Evolutionary conservation across 2,888 invertebrate species (phyloP).

Genomic region (Phalangium opilio): DNA sequence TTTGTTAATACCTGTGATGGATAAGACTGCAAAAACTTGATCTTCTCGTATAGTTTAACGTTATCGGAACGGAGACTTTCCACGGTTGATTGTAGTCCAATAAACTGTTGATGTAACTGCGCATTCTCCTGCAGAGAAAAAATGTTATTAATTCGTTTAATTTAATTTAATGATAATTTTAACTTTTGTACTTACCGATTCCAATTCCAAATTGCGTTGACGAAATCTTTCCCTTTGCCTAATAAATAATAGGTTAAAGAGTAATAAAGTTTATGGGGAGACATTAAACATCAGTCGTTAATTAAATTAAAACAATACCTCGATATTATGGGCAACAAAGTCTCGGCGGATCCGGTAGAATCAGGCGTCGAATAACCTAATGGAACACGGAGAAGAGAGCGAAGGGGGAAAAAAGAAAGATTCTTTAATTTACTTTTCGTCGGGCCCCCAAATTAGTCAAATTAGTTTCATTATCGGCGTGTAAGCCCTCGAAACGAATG

Average conservation of each 20-base stretch:
- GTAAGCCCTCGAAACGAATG: too few relatives aligned
- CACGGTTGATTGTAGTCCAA: conserved; percentile 33
- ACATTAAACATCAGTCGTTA: too few relatives aligned
- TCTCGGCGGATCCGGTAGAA: conserved; percentile 19
- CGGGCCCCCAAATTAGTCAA: too few relatives aligned
- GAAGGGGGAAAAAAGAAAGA: too few relatives aligned
- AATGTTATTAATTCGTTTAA: too few relatives aligned
- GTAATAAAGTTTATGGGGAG: too few relatives aligned
- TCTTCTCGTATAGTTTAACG: conserved; percentile 39
- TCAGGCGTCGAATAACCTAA: neutral
- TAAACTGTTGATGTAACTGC: conserved; percentile 33
- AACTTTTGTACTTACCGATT: conserved; percentile 27
- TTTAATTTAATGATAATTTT: conserved; percentile 7
- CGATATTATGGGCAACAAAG: conserved; percentile 34
- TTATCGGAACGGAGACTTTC: conserved; percentile 38
- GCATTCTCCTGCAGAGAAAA: conserved; percentile 29
- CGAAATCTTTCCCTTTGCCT: conserved; percentile 38
- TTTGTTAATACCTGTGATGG: conserved; percentile 25
- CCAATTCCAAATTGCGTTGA: conserved; percentile 34
- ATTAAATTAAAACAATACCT: too few relatives aligned
- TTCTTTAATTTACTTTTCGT: too few relatives aligned
- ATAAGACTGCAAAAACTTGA: conserved; percentile 38
- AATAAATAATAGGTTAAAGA: too few relatives aligned
- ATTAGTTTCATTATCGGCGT: too few relatives aligned
- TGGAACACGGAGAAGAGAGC: neutral